These are phyloP conservation scores for Melanerpes formicivorus DNA, from an alignment of 2,113 vertebrate species.

Conservation along the genomic window DNA sequence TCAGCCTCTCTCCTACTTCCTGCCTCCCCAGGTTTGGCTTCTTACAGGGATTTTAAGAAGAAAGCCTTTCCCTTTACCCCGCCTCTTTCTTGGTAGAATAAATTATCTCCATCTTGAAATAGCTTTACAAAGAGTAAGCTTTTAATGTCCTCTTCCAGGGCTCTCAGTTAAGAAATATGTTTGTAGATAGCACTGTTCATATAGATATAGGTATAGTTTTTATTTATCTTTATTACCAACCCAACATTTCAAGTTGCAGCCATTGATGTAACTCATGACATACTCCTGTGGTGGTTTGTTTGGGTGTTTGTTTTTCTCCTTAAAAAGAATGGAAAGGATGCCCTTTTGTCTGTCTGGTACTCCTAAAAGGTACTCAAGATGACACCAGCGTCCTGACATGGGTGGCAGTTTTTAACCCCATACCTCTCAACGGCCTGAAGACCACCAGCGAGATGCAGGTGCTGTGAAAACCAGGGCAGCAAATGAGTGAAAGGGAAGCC, in stretches of 20 bases:
- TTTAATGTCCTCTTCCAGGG: neutral
- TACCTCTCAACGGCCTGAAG: neutral
- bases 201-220: constrained; percentile 76
- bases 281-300: neutral
- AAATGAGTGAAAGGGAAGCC: neutral
- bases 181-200: constrained; percentile 52
- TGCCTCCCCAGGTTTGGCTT: neutral
- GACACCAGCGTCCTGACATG: constrained; percentile 34
- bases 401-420: constrained; percentile 59
- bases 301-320: neutral
- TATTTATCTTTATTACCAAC: constrained; percentile 75
- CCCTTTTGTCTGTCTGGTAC: neutral
- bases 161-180: constrained; percentile 55
- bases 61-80: constrained; percentile 2
- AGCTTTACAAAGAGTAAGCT: neutral
- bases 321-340: constrained; percentile 69
- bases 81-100: constrained; percentile 1
- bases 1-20: neutral
- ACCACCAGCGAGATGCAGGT: rapidly evolving
- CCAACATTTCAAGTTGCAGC: constrained; percentile 72
- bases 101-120: neutral
- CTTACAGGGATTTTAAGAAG: neutral
- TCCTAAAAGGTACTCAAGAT: constrained; percentile 53
- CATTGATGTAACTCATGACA: constrained; percentile 66
- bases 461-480: neutral